Percentiles rank a stretch among this genome's conserved stretches.
phyloP scores from a whole-genome alignment of 2,797 vertebrate species.

The Argentina silus region DNA sequence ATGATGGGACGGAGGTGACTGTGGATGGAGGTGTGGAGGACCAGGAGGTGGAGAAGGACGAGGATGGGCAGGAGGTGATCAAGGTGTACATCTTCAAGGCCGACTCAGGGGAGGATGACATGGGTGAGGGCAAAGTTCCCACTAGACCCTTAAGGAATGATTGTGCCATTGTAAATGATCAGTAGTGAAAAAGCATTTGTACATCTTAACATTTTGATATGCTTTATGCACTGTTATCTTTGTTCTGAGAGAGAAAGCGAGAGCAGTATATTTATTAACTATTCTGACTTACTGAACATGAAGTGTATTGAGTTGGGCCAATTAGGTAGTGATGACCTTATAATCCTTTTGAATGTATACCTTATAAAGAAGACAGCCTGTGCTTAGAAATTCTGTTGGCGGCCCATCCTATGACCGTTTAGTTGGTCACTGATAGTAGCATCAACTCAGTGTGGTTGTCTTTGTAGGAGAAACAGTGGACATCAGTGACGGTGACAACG shows the following conservation, averaged over 20 bases:
- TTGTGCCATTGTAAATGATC: no score
- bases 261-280: not conserved
- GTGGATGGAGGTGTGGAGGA: slow-evolving; percentile 86
- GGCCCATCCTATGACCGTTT: not conserved
- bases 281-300: no score
- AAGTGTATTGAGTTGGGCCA: no score
- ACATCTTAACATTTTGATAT: not conserved
- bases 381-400: no score
- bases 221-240: not conserved
- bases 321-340: no score
- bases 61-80: slow-evolving; percentile 97
- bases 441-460: slow-evolving; percentile 31
- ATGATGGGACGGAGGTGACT: slow-evolving; percentile 90
- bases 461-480: slow-evolving; percentile 92
- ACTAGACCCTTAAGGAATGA: no score
- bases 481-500: slow-evolving; percentile 92
- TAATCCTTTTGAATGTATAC: no score
- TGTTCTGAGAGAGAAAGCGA: not conserved
- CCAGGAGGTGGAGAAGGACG: slow-evolving; percentile 91
- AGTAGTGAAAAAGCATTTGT: no score
- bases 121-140: slow-evolving; percentile 79
- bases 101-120: slow-evolving; percentile 95
- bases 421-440: slow-evolving; percentile 11
- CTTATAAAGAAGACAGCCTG: no score
- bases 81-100: slow-evolving; percentile 99